Evolutionary conservation across 2,113 vertebrate species (phyloP), one percentile per base, ranked within the genome.

Genomic region (Gadus chalcogrammus): DNA sequence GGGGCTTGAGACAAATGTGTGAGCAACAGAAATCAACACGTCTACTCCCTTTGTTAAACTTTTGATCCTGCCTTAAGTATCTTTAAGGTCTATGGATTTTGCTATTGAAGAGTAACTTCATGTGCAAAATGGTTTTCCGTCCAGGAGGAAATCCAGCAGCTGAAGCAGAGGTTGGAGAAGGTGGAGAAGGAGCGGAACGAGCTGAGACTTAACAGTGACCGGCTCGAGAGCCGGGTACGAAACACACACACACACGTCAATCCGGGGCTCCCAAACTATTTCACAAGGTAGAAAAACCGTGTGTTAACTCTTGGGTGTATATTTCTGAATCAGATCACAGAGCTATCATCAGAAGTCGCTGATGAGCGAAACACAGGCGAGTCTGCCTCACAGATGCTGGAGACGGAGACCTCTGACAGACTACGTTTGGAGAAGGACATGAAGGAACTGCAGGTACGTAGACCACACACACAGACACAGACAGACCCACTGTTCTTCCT

Each of bases 281-380:
- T 48, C 5, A 1, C 42, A 48, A 20, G 18, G 13, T 20, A 48
- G 12, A n/a, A 66, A n/a, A 4, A 48, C 4, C 15, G 5, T 66
- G 18, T 52, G 28, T 18, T 38, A 65, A 52, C 38, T 79, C 68
- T 5, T 64, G 3, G 64, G 24, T 61, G 20, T 70, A 56, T 68
- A 5, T 27, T 52, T 72, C n/a, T 35, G 42, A 0, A 48, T 48
- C 86, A 99, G 97, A 94, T 99, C 85, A 92, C 96, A 8, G 97
- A 99, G 86, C 84, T 99, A 86, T 96, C 95, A 0, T 95, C 96
- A 15, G 97, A 99, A 91, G 93, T 99, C 81, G 92, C 95, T 0
- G 97, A 99, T 91, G 97, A 99, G 87, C 89, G 97, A 0, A 97
- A 98, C 91, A 96, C 96, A 0, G 95, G 95, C 2, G 97, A 99